Evolutionary conservation across 1,140 invertebrate species (phyloP).

Genomic region (Bradynema listronoti): DNA sequence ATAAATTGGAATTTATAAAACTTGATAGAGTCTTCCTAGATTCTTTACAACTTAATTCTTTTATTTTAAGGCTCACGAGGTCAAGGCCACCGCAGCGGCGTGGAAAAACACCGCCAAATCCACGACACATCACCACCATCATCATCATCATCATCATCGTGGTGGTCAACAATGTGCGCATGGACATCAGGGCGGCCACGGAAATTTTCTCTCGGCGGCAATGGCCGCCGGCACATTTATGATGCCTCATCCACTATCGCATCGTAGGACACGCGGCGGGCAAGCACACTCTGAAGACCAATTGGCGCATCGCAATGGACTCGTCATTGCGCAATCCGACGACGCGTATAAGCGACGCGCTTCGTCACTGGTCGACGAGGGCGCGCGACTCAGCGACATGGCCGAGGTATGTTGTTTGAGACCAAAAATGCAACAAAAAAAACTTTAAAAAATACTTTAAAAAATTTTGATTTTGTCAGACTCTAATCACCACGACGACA

Average conservation of each 20-base stretch:
- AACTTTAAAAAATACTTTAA: background rate
- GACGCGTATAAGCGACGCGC: too few relatives aligned
- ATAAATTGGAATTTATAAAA: background rate
- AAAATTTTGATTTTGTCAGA: background rate
- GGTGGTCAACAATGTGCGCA: background rate
- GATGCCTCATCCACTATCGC: background rate
- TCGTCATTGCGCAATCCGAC: too few relatives aligned
- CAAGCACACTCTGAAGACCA: too few relatives aligned
- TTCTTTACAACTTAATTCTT: background rate
- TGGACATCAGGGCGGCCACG: background rate
- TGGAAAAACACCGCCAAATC: background rate
- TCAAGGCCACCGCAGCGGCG: constrained; percentile 5
- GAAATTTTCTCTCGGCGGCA: background rate
- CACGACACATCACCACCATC: background rate
- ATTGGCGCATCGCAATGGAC: too few relatives aligned
- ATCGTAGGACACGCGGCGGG: background rate
- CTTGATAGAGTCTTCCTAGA: background rate
- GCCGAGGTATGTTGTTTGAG: background rate
- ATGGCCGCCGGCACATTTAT: background rate
- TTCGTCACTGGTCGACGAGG: background rate
- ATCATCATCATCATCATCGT: background rate
- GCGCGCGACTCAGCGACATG: background rate
- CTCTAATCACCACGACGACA: too few relatives aligned
- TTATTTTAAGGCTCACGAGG: constrained; percentile 6
- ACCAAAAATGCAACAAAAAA: background rate